A percentile compares a stretch with the other conserved stretches of the same genome.
Evolutionary conservation across 2,888 invertebrate species (phyloP).

Genomic region (Trachelus troglodyta): DNA sequence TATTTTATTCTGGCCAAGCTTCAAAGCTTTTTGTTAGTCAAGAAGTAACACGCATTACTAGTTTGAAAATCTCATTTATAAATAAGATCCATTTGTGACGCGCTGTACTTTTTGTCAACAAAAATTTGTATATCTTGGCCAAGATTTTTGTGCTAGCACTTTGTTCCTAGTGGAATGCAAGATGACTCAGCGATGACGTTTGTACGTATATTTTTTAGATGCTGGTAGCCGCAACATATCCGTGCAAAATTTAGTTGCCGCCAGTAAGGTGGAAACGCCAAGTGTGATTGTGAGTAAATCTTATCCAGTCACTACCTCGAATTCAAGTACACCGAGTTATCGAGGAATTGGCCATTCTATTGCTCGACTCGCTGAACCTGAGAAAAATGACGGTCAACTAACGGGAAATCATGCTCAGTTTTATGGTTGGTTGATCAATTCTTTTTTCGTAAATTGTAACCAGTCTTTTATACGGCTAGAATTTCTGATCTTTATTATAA

Average conservation of each 20-base stretch:
- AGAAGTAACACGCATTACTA: background rate
- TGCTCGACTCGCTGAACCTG: conserved; percentile 55
- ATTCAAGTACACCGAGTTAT: conserved; percentile 57
- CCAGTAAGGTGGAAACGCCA: conserved; percentile 64
- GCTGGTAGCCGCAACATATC: conserved; percentile 53
- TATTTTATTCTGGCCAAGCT: background rate
- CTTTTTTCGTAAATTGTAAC: background rate
- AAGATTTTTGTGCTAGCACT: conserved; percentile 8
- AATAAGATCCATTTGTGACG: background rate
- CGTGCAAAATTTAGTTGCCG: conserved; percentile 53
- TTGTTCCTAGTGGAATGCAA: conserved; percentile 14
- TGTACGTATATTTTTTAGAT: conserved; percentile 41
- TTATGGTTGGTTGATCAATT: conserved; percentile 47
- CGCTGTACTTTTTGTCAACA: conserved; percentile 16
- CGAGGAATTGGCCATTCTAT: conserved; percentile 55
- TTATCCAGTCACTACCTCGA: conserved; percentile 50
- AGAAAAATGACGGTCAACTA: conserved; percentile 51
- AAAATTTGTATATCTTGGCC: conserved; percentile 19
- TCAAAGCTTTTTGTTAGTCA: conserved; percentile 10
- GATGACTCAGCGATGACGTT: conserved; percentile 12
- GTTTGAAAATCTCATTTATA: background rate
- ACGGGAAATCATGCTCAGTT: conserved; percentile 54
- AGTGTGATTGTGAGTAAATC: conserved; percentile 72
- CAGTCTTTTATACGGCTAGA: background rate
- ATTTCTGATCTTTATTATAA: background rate